phyloP scores from a whole-genome alignment of 2,797 vertebrate genomes.

The Anguilla pacifica region DNA sequence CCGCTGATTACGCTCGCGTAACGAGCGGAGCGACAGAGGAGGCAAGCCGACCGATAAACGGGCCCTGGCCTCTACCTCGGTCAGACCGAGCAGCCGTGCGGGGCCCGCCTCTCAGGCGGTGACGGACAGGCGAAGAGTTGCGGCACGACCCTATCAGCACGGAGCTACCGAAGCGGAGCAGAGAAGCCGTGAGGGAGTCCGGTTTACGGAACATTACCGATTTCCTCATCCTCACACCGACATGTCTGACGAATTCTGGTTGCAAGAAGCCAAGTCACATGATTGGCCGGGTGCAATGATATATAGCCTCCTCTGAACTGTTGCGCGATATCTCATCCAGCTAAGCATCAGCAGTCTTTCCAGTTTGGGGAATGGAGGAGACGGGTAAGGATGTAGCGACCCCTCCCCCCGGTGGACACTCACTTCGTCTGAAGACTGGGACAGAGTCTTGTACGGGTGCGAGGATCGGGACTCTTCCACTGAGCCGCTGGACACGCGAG shows the following conservation, averaged over 20 bases:
- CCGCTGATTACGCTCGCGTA: background rate
- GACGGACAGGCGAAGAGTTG: too few species aligned
- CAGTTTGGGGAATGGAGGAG: background rate
- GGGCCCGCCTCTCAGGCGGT: too few species aligned
- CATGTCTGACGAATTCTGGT: too few species aligned
- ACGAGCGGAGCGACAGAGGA: background rate
- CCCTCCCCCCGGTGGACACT: background rate
- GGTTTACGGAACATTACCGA: too few species aligned
- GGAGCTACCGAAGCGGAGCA: too few species aligned
- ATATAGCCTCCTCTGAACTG: background rate
- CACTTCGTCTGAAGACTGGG: constrained; percentile 75
- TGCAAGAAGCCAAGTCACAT: too few species aligned
- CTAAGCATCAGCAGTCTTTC: background rate
- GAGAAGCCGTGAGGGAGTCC: too few species aligned
- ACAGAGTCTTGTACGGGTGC: constrained; percentile 71
- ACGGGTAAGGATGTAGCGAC: too few species aligned
- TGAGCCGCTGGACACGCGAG: constrained; percentile 53
- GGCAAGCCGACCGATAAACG: constrained; percentile 9
- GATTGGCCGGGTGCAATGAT: too few species aligned
- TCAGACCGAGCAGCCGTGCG: too few species aligned
- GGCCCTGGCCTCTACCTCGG: background rate
- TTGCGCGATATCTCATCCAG: background rate
- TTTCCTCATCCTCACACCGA: too few species aligned
- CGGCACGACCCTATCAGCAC: too few species aligned
- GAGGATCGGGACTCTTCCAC: constrained; percentile 61